Evolutionary conservation across 2,888 invertebrate species (phyloP).

Genomic region (Ormyrus pomaceus): DNA sequence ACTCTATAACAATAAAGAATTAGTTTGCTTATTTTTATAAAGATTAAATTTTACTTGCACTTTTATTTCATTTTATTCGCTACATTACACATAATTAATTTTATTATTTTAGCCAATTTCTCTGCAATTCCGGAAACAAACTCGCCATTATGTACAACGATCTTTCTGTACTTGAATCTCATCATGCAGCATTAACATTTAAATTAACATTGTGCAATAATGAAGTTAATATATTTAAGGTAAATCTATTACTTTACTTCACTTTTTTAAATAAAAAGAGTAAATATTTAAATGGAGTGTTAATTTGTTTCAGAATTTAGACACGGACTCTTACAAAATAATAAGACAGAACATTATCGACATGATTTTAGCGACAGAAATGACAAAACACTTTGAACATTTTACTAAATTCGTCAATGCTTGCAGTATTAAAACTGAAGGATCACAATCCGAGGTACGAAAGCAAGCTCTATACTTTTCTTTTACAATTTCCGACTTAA

Average conservation of each 20-base stretch:
- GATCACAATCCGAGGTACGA: slow-evolving; percentile 65
- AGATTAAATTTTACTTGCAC: background rate
- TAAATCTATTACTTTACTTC: slow-evolving; percentile 54
- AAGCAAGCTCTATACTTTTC: too few relatives aligned
- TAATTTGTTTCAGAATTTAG: slow-evolving; percentile 79
- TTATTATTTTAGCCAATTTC: slow-evolving; percentile 81
- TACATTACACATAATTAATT: background rate
- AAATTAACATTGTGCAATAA: slow-evolving; percentile 93
- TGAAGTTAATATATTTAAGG: slow-evolving; percentile 94
- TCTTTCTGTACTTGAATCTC: slow-evolving; percentile 94
- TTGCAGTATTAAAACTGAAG: slow-evolving; percentile 78
- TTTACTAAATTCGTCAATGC: slow-evolving; percentile 97
- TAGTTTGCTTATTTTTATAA: background rate
- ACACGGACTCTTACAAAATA: slow-evolving; percentile 91
- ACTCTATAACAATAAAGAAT: too few relatives aligned
- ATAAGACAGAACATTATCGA: slow-evolving; percentile 95
- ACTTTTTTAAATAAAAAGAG: too few relatives aligned
- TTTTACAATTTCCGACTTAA: too few relatives aligned
- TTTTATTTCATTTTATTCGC: background rate
- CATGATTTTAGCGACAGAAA: slow-evolving; percentile 99
- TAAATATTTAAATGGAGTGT: too few relatives aligned
- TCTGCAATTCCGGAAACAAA: slow-evolving; percentile 93
- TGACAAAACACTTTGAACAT: slow-evolving; percentile 99
- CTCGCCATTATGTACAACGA: slow-evolving; percentile 97
- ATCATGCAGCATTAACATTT: slow-evolving; percentile 97